These are phyloP conservation scores for Acleris holmiana DNA, from an alignment of 2,888 invertebrate species.

Conservation along the genomic window DNA sequence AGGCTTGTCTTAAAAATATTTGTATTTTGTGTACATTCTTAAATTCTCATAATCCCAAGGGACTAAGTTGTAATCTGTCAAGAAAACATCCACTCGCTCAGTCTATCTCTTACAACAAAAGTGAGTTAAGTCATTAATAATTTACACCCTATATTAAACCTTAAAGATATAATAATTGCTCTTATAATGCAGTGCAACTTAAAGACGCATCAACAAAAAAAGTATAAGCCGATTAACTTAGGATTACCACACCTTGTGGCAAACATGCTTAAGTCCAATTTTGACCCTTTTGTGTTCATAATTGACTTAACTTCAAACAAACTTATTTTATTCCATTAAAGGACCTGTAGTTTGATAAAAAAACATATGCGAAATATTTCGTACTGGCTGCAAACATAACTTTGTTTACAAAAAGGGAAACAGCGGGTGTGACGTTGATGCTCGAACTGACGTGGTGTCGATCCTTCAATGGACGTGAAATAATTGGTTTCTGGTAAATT, in stretches of 20 bases:
- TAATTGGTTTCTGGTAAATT: conserved; percentile 34
- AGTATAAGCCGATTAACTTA: conserved; percentile 26
- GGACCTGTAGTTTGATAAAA: not conserved
- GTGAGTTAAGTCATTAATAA: not conserved
- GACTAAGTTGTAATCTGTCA: conserved; percentile 29
- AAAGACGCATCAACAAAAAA: conserved; percentile 24
- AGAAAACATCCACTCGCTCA: conserved; percentile 18
- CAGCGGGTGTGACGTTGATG: conserved; percentile 35
- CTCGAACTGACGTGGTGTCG: conserved; percentile 28
- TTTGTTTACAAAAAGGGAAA: conserved; percentile 15
- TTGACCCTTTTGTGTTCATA: conserved; percentile 34
- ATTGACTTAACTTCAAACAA: conserved; percentile 35
- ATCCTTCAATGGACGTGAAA: conserved; percentile 32
- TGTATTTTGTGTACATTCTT: conserved; percentile 14
- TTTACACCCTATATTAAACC: not conserved
- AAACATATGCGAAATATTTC: not conserved
- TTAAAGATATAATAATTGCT: not conserved
- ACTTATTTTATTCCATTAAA: not conserved
- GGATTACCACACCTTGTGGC: conserved; percentile 35
- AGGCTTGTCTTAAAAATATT: not conserved
- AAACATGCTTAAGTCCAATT: conserved; percentile 35
- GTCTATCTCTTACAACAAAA: not conserved
- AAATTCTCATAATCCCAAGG: conserved; percentile 17
- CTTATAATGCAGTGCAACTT: not conserved
- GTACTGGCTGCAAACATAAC: conserved; percentile 5